A percentile compares a stretch with the other conserved stretches of the same genome.
phyloP scores from a whole-genome alignment of 1,140 invertebrate species.

The Chironomus striatipennis region DNA sequence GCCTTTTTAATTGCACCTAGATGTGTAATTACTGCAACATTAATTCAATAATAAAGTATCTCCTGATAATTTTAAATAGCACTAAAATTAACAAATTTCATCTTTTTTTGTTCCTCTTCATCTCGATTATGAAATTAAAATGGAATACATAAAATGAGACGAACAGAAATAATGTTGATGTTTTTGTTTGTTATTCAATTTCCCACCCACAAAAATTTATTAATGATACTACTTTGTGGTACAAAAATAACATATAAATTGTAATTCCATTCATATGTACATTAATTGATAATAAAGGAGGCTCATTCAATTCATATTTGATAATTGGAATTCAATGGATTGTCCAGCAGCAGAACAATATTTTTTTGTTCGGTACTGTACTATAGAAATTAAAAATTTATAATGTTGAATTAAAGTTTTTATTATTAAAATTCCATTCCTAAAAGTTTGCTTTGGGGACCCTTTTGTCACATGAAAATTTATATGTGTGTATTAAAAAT shows the following conservation, averaged over 20 bases:
- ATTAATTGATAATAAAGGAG: neutral
- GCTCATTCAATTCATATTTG: neutral
- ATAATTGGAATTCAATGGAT: no score
- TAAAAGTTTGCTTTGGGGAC: no score
- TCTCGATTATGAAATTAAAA: slow-evolving; percentile 1
- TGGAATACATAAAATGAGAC: neutral
- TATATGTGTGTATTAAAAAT: no score
- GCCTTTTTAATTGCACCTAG: slow-evolving; percentile 18
- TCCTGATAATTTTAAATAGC: slow-evolving; percentile 19
- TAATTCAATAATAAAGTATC: slow-evolving; percentile 20
- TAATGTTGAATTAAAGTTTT: neutral
- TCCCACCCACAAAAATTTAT: neutral
- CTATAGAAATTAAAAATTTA: neutral
- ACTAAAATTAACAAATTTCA: slow-evolving; percentile 9
- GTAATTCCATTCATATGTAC: neutral
- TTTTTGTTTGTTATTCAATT: neutral
- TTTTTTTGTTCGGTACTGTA: no score
- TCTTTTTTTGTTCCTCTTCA: neutral
- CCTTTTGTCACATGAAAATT: no score
- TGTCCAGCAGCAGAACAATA: no score
- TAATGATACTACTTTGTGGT: neutral
- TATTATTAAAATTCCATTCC: neutral
- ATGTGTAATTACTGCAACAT: slow-evolving; percentile 19
- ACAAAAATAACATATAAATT: slow-evolving; percentile 4
- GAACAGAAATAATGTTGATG: neutral